Conservation (phyloP, 2,113 vertebrate genomes). For the Melanerpes aurifrons region DNA sequence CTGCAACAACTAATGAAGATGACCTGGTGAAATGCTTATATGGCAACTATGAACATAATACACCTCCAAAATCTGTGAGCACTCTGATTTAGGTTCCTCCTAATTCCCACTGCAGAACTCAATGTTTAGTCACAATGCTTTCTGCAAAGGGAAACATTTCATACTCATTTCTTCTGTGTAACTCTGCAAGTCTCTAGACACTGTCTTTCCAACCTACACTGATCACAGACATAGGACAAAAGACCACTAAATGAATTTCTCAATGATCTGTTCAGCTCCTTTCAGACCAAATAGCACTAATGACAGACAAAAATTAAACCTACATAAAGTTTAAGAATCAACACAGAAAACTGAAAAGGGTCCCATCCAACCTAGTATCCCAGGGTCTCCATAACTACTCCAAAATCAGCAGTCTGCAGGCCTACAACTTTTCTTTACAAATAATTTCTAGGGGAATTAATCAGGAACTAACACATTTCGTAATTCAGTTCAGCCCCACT, state of each 20-base stretch:
- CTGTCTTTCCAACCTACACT: neutral
- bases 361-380: neutral
- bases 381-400: neutral
- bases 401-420: neutral
- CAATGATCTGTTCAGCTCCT: neutral
- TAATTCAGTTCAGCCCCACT: neutral
- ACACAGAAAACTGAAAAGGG: neutral
- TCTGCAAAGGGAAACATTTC: neutral
- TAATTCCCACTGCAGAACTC: neutral
- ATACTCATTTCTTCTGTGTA: neutral
- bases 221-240: neutral
- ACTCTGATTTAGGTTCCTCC: neutral
- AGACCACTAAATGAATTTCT: neutral
- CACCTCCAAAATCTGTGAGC: neutral
- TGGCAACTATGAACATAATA: neutral
- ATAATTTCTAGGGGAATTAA: neutral
- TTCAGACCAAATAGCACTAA: neutral
- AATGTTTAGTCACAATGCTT: neutral
- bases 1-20: neutral
- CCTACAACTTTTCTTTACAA: neutral
- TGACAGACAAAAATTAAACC: neutral
- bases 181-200: neutral
- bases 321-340: neutral
- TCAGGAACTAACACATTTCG: fast-evolving
- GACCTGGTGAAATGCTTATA: neutral